A percentile compares a stretch with the other conserved stretches of the same genome.
Conservation (phyloP, 2,888 invertebrate genomes). For the Eristalis intricaria region DNA sequence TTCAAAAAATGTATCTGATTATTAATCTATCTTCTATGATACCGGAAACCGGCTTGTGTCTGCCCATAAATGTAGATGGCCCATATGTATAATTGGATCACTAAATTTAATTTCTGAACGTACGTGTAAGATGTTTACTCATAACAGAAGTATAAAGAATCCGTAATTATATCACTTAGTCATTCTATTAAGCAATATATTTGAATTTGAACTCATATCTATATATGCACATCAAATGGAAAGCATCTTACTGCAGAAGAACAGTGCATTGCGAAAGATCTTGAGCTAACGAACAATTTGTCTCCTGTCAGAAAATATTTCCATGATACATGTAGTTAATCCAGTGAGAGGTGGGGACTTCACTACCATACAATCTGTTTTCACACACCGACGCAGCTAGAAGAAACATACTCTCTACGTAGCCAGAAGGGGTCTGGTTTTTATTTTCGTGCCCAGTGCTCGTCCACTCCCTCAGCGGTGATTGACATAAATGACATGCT, state of each 20-base stretch:
- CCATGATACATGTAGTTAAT: slow-evolving; percentile 45
- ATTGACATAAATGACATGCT: slow-evolving; percentile 67
- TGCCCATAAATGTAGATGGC: not conserved
- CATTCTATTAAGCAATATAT: slow-evolving; percentile 2
- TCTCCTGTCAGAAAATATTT: slow-evolving; percentile 67
- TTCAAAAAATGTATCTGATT: not conserved
- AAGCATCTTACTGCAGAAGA: slow-evolving; percentile 11
- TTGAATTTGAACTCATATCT: slow-evolving; percentile 3
- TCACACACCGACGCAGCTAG: slow-evolving; percentile 12
- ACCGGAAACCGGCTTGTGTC: not conserved
- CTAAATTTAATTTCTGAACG: not conserved
- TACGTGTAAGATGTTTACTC: not conserved
- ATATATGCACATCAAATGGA: not conserved
- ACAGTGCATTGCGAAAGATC: slow-evolving; percentile 56
- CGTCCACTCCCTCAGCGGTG: slow-evolving; percentile 16
- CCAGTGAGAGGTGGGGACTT: slow-evolving; percentile 24
- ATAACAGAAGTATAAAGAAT: not conserved
- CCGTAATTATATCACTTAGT: slow-evolving; percentile 21
- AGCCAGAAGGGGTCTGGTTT: slow-evolving; percentile 1
- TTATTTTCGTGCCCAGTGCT: slow-evolving; percentile 29
- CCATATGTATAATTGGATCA: not conserved
- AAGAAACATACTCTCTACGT: slow-evolving; percentile 49
- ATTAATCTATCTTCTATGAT: not conserved
- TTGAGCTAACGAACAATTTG: slow-evolving; percentile 58
- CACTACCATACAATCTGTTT: slow-evolving; percentile 41